These are phyloP conservation scores for Drosophila punjabiensis DNA, from an alignment of 1,140 invertebrate genomes.

Conservation along the genomic window DNA sequence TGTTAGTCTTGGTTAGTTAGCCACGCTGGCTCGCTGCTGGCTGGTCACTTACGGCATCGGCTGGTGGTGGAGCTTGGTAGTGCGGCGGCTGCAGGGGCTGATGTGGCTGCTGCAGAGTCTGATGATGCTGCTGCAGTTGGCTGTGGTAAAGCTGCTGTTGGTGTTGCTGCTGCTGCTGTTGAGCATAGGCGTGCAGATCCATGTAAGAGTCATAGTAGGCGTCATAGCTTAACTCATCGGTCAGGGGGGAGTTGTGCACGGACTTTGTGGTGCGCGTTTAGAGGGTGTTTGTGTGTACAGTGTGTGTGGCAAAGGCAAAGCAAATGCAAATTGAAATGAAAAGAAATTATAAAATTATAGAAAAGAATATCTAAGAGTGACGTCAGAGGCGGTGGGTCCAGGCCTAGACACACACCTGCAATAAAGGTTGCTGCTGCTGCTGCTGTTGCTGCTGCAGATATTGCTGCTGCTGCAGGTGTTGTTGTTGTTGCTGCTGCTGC, in stretches of 20 bases:
- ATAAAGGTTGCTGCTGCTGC: slow-evolving; percentile 34
- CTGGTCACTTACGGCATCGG: slow-evolving; percentile 77
- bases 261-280: slow-evolving; percentile 42
- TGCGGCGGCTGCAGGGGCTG: slow-evolving; percentile 53
- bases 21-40: slow-evolving; percentile 21
- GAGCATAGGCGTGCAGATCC: slow-evolving; percentile 71
- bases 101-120: slow-evolving; percentile 41
- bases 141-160: slow-evolving; percentile 46
- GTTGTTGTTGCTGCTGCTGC: slow-evolving; percentile 53
- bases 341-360: slow-evolving; percentile 54
- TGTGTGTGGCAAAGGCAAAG: slow-evolving; percentile 45
- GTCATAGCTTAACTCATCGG: slow-evolving; percentile 66
- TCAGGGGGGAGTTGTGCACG: slow-evolving; percentile 54
- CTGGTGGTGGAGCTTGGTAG: slow-evolving; percentile 61
- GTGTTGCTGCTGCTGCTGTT: slow-evolving; percentile 53
- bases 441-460: slow-evolving; percentile 36
- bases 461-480: slow-evolving; percentile 48
- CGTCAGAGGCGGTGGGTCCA: slow-evolving; percentile 24
- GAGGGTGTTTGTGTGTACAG: slow-evolving; percentile 15
- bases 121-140: slow-evolving; percentile 51
- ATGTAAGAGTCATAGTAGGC: slow-evolving; percentile 77
- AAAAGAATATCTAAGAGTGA: slow-evolving; percentile 25
- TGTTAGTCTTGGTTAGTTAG: slow-evolving; percentile 61
- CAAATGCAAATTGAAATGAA: slow-evolving; percentile 61
- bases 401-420: slow-evolving; percentile 78